phyloP scores from a whole-genome alignment of 2,113 vertebrate genomes.

The Pundamilia nyererei region DNA sequence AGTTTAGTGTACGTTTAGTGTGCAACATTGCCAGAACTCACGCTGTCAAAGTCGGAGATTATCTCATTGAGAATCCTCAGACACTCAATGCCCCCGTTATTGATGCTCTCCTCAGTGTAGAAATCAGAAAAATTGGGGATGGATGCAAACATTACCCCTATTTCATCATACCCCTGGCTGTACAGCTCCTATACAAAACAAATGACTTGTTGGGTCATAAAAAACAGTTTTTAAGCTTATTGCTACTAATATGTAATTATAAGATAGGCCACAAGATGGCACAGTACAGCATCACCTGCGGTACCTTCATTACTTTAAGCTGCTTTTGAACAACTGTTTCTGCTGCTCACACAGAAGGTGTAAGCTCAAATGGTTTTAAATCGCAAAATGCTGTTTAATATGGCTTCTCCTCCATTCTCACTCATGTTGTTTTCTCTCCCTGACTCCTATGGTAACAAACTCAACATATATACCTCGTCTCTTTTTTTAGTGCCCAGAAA shows the following conservation, averaged over 20 bases:
- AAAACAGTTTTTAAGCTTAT: background rate
- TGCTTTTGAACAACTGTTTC: background rate
- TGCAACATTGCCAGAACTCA: constrained; percentile 57
- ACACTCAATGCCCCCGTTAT: constrained; percentile 93
- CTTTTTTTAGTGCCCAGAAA: constrained; percentile 91
- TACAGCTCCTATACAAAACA: constrained; percentile 82
- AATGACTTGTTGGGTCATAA: background rate
- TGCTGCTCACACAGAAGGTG: background rate
- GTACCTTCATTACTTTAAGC: background rate
- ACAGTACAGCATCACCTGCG: background rate
- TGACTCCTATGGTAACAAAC: background rate
- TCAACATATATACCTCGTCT: constrained; percentile 77
- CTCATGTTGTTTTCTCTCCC: background rate
- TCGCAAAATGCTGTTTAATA: background rate
- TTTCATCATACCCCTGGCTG: constrained; percentile 91
- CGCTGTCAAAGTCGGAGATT: constrained; percentile 93
- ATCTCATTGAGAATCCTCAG: constrained; percentile 96
- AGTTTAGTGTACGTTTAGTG: background rate
- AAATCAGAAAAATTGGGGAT: constrained; percentile 97
- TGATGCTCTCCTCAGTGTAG: constrained; percentile 95
- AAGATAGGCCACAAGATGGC: constrained; percentile 25
- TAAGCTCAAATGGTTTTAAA: background rate
- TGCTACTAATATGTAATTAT: background rate
- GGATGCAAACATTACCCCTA: constrained; percentile 95
- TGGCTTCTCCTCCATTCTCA: background rate